These are phyloP conservation scores for Pherbina coryleti DNA, from an alignment of 2,888 invertebrate genomes.

Conservation along the genomic window DNA sequence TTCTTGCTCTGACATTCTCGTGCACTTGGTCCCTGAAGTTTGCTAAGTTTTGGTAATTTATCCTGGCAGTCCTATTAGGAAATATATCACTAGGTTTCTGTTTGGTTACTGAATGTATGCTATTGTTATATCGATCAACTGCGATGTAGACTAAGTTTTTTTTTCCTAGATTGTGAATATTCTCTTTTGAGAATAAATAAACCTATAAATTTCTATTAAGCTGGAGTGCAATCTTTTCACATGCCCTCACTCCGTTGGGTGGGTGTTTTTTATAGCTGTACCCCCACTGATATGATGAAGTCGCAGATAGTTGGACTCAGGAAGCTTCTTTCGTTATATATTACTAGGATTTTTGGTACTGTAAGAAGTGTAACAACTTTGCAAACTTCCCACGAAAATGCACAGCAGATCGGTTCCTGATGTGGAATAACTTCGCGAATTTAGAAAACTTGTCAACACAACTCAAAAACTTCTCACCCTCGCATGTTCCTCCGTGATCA, in stretches of 20 bases:
- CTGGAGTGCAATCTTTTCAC: too few relatives aligned
- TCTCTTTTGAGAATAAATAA: too few relatives aligned
- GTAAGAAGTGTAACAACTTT: constrained; percentile 41
- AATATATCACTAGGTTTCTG: constrained; percentile 7
- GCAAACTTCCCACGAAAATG: constrained; percentile 39
- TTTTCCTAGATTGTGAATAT: too few relatives aligned
- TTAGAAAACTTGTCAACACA: constrained; percentile 16
- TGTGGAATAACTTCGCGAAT: not conserved
- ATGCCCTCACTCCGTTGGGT: not conserved
- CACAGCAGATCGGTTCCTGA: constrained; percentile 34
- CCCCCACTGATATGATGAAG: constrained; percentile 20
- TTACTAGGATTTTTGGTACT: constrained; percentile 43
- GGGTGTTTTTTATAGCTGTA: constrained; percentile 40
- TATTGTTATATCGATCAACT: constrained; percentile 13
- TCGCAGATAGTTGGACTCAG: too few relatives aligned
- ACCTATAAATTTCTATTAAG: too few relatives aligned
- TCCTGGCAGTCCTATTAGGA: constrained; percentile 2
- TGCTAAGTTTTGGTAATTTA: constrained; percentile 15
- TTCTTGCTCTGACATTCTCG: too few relatives aligned
- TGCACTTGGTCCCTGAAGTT: too few relatives aligned
- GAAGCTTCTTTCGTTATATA: not conserved
- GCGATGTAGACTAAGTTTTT: not conserved
- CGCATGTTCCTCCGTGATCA: not conserved
- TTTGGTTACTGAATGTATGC: constrained; percentile 6
- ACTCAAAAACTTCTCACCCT: constrained; percentile 32